Percentiles rank a stretch among this genome's conserved stretches.
Evolutionary conservation across 2,113 vertebrate genomes (phyloP).

Genomic region (Festucalex cinctus): DNA sequence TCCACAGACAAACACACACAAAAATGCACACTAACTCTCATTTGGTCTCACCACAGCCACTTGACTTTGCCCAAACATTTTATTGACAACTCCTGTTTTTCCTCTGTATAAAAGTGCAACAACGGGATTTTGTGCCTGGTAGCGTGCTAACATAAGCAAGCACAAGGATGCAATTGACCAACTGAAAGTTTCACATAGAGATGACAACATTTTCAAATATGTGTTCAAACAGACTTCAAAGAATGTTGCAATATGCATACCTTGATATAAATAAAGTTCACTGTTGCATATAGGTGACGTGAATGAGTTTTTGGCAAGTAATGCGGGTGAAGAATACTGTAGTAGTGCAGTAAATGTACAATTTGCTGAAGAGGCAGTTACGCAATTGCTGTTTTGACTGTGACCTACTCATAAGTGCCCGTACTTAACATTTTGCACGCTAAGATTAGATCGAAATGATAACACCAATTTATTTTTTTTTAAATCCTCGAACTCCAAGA

Average conservation of each 20-base stretch:
- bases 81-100: background rate
- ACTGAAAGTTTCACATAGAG: too few relatives aligned
- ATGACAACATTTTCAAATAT: too few relatives aligned
- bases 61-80: background rate
- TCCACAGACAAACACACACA: background rate
- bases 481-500: too few relatives aligned
- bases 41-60: slow-evolving; percentile 3
- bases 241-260: background rate
- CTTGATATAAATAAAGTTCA: background rate
- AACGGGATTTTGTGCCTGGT: too few relatives aligned
- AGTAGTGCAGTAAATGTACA: background rate
- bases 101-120: too few relatives aligned
- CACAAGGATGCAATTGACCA: too few relatives aligned
- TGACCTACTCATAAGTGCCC: background rate
- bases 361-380: background rate
- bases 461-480: too few relatives aligned
- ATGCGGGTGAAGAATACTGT: background rate
- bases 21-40: slow-evolving; percentile 31
- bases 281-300: background rate
- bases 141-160: too few relatives aligned
- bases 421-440: background rate
- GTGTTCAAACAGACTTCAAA: too few relatives aligned
- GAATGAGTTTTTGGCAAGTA: background rate
- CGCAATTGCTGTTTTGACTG: background rate
- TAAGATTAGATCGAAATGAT: too few relatives aligned